Conservation (phyloP, 2,797 vertebrate species). For the Austrolebias charrua region DNA sequence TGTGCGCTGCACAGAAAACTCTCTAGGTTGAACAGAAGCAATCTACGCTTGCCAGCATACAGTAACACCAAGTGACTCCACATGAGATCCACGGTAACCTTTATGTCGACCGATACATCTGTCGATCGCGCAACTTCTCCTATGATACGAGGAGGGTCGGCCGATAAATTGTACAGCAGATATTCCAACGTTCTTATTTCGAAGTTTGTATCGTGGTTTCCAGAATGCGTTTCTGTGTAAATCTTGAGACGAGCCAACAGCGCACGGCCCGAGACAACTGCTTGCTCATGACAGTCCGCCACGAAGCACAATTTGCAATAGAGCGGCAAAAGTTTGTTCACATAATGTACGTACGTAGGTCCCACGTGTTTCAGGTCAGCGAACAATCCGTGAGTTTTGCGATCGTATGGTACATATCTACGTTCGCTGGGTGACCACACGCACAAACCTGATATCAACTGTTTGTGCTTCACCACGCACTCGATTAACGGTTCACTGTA, state of each 20-base stretch:
- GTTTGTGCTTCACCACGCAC: background rate
- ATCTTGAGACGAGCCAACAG: background rate
- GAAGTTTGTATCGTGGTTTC: background rate
- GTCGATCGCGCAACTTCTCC: accelerated
- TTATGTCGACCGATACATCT: no score
- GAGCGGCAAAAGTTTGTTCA: background rate
- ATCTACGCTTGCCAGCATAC: no score
- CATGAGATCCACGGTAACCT: no score
- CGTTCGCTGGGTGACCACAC: constrained; percentile 5
- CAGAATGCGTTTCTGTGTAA: no score
- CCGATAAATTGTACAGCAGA: constrained; percentile 1
- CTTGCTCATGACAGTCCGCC: no score
- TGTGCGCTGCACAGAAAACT: no score
- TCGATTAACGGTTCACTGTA: no score
- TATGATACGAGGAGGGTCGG: accelerated
- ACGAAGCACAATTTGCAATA: no score
- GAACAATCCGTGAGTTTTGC: background rate
- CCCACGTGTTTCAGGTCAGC: accelerated
- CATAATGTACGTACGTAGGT: accelerated
- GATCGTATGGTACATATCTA: background rate
- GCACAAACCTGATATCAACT: background rate
- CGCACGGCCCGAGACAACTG: no score
- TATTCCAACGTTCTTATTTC: constrained; percentile 9
- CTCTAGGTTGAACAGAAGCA: no score
- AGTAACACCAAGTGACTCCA: no score